Base-by-base conservation (phyloP, 1,140 invertebrate species). In the Formica selysi region DNA sequence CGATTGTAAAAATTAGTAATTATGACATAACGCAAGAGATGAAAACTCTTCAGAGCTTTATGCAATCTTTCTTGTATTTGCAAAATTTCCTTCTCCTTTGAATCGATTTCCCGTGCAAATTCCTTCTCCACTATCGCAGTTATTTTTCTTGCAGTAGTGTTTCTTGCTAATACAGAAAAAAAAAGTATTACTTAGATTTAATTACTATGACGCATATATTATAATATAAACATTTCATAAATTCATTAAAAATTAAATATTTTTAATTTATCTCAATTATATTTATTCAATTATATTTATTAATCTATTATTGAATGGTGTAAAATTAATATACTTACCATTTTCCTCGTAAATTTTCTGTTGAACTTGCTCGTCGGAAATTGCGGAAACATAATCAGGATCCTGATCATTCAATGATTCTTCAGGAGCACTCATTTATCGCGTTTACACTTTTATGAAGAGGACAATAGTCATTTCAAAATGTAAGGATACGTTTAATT, bases 1-100 rank as follows among this genome's bases (percentile, higher is more conserved):
- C 96, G 96, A 61, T 96, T 96, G 86, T 97, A 98, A 94, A 97
- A 98, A 73, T 96, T 96, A 19, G 95, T 96, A 19, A 97, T 96
- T 41, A 97, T 95, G 6, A 96, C 95, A 90, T 97, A 97, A 1
- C 97, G 95, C 4, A 98, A 94, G 80, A 97, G 95, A 90, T 98
- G 97, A 13, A 98, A 94, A 51, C 97, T 94, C 68, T 97, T 96
- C 29, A 96, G 93, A 29, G 96, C 95, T 92, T 96, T 94, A 85
- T 95, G 94, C 89, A 97, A 95, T 86, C 96, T 96, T 84, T 94
- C 95, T 90, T 97, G 95, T 76, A 97, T 96, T 83, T 96, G 90
- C 10, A 94, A 71, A 29, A 96, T 90, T 92, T 96, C 96, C 67
- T 95, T 92, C 68, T 95, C 94, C 90, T 96, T 96, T 2, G 90